phyloP scores from a whole-genome alignment of 92 coral and sea anemone species.

The Zoanthus sansibaricus region DNA sequence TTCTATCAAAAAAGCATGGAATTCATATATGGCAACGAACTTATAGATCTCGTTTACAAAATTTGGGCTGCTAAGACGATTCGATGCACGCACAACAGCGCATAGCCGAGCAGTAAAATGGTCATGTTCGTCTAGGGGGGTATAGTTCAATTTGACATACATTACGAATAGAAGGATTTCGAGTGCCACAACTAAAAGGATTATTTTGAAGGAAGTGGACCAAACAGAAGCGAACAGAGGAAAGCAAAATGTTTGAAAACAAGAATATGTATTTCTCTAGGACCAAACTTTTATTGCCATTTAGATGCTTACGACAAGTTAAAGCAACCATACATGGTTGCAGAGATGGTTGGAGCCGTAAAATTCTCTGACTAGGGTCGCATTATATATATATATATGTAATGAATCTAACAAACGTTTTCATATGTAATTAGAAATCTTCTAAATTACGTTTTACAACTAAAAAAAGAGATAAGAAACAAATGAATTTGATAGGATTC shows the following conservation, averaged over 20 bases:
- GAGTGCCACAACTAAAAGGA: conserved; percentile 53
- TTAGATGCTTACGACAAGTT: conserved; percentile 58
- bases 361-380: no score
- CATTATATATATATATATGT: no score
- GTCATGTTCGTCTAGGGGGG: conserved; percentile 62
- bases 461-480: no score
- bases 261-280: conserved; percentile 46
- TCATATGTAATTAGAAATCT: no score
- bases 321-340: neutral
- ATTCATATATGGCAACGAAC: conserved; percentile 67
- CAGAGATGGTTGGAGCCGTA: no score
- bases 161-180: conserved; percentile 43
- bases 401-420: no score
- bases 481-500: no score
- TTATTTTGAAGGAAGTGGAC: conserved; percentile 55
- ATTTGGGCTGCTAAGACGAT: conserved; percentile 66
- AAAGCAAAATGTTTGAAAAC: conserved; percentile 57
- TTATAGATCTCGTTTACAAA: conserved; percentile 52
- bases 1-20: conserved; percentile 65
- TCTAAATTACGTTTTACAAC: no score
- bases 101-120: conserved; percentile 39
- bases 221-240: conserved; percentile 58
- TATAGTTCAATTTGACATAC: conserved; percentile 63
- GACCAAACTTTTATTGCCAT: conserved; percentile 61
- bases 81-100: conserved; percentile 48